Percentiles rank a stretch among this genome's conserved stretches.
phyloP scores from a whole-genome alignment of 1,140 invertebrate genomes.

The Hesperophylax magnus region DNA sequence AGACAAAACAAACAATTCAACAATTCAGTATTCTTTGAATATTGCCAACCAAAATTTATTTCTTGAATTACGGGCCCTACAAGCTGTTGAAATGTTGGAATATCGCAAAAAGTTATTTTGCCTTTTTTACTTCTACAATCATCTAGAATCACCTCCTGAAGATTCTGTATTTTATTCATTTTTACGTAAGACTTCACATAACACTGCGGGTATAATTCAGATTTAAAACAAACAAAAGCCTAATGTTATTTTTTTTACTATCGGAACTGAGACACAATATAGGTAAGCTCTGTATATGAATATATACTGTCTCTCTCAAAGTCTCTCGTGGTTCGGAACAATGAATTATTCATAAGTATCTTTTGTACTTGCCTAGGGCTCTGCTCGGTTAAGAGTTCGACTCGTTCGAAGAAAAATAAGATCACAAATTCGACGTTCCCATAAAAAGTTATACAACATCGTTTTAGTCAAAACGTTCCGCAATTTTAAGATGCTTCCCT shows the following conservation, averaged over 20 bases:
- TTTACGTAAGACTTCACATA: no score
- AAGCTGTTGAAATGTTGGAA: no score
- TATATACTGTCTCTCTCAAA: constrained; percentile 25
- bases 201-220: background rate
- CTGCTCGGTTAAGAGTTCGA: background rate
- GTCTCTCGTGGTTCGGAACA: constrained; percentile 3
- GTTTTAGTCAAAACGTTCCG: background rate
- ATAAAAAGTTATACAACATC: constrained; percentile 5
- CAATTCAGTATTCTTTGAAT: no score
- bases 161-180: no score
- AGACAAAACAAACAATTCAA: no score
- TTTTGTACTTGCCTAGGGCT: constrained; percentile 20
- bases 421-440: background rate
- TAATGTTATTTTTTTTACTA: background rate
- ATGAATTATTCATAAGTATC: constrained; percentile 50
- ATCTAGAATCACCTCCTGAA: no score
- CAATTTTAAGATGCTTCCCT: background rate
- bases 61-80: no score
- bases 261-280: constrained; percentile 12
- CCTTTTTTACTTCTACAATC: no score
- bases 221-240: background rate
- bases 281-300: background rate
- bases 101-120: no score
- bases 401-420: constrained; percentile 1
- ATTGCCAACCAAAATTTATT: no score